Evolutionary conservation across 2,888 invertebrate genomes (phyloP), one percentile per base, ranked within the genome.

Genomic region (Amphipyra berbera): DNA sequence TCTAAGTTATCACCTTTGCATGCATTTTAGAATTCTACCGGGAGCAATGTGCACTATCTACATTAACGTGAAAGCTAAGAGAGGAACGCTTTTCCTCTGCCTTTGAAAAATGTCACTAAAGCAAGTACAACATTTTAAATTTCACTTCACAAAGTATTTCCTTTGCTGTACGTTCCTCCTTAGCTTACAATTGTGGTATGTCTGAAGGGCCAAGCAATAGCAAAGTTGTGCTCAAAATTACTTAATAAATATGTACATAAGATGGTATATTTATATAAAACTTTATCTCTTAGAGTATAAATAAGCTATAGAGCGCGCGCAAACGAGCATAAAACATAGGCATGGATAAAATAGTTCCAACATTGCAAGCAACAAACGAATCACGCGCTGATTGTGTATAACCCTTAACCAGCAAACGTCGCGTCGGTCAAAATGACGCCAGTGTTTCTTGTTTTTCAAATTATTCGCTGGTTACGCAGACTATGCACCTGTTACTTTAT

Each of bases 51-150:
- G 61, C 63, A 66, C 61, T 55, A 59, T 60, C 55, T 77, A 68
- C 66, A 71, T 79, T 78, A 71, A 79, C 68, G 63, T 73, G 50
- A 65, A 45, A 71, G 63, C 68, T 64, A 70, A 65, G 65, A 77
- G 66, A 46, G 62, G 61, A 63, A 61, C 64, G 63, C 44, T 61
- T 57, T 60, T 77, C 50, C 78, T 74, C 68, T 72, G 55, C 78
- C 67, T 63, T 68, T 68, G 52, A 61, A 78, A 78, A 80, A 80
- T 78, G 72, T 78, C 78, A 79, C 74, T 64, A 61, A 70, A 64
- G 21, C 60, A 60, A 68, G 68, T 60, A 60, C 59, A 61, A 70
- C 56, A 68, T 77, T 73, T 77, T 2, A 73, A 73, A 68, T 44
- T 58, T 79, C 42, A 44, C 61, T 33, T 68, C 48, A 41, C 53